Base-by-base conservation (phyloP, 2,797 vertebrate species). In the Enteromius unitaeniatus region DNA sequence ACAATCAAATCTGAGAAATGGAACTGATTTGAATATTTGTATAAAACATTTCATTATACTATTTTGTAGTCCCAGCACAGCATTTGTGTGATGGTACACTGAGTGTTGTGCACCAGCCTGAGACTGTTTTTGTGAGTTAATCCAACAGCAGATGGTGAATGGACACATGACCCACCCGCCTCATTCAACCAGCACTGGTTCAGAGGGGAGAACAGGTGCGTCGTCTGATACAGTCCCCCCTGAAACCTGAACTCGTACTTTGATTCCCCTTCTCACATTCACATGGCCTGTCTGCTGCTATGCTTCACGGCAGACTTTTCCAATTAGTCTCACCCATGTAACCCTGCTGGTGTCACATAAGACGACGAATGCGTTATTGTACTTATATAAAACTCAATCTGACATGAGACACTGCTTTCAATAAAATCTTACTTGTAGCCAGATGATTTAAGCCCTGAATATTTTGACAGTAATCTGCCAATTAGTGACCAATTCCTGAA, bases 371-470 rank as follows among this genome's bases (percentile, higher is more conserved):
- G 87, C 89, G 89, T 92, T 31, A 17, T 28, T 3, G 86, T 83
- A 87, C 87, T 84, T n/a, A n/a, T 86, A 88, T 86, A 49, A 77
- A 91, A 91, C 85, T 42, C 68, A 89, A 92, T 91, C 90, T 90
- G 88, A 88, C 51, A 68, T 84, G 82, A 89, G 64, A 49, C 60
- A n/a, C 40, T 51, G 37, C 58, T 28, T 84, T 37, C 45, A 81
- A 62, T 75, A 69, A 83, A 89, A 91, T 90, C 88, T 88, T 85
- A 83, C 87, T 84, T 69, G 53, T 53, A 53, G 68, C 28, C 67
- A 87, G 82, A 79, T 67, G 28, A 65, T 87, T 88, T 75, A 62
- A 79, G 78, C 60, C 53, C 53, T 53, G 26, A 53, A 73, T 86
- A 65, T 60, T 55, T 49, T 42, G 14, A 47, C 17, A 26, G 7